Conservation (phyloP, 2,797 vertebrate species). For the Cygnus olor region DNA sequence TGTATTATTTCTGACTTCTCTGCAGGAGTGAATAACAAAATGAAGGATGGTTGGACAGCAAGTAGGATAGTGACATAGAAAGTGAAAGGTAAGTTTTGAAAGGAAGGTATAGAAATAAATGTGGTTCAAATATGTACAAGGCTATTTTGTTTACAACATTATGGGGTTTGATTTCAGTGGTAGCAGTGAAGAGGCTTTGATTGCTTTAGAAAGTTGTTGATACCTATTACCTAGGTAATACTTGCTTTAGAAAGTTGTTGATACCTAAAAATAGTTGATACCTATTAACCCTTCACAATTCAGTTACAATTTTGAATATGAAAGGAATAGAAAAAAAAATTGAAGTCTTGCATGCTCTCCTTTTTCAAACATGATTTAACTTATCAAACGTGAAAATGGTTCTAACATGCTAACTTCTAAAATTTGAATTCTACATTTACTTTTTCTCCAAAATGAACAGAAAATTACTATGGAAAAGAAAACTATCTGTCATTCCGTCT, state of each 20-base stretch:
- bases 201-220: neutral
- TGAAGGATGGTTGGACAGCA: neutral
- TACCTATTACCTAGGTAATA: neutral
- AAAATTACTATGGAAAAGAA: neutral
- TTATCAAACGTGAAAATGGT: neutral
- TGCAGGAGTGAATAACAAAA: neutral
- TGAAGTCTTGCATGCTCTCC: neutral
- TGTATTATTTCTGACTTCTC: neutral
- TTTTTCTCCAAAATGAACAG: neutral
- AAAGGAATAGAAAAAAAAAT: neutral
- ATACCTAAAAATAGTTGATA: neutral
- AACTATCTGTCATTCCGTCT: neutral
- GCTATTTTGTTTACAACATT: neutral
- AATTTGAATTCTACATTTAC: neutral
- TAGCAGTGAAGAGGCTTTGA: neutral
- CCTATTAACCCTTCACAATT: neutral
- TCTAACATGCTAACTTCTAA: neutral
- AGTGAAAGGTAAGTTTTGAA: neutral
- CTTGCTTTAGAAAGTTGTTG: neutral
- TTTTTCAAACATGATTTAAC: neutral
- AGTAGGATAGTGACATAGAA: neutral
- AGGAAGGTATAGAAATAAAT: neutral
- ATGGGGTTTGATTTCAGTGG: neutral
- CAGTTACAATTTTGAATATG: neutral
- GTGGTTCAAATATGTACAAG: neutral